Conservation (phyloP, 2,888 invertebrate species). For the Cosmopolites sordidus region DNA sequence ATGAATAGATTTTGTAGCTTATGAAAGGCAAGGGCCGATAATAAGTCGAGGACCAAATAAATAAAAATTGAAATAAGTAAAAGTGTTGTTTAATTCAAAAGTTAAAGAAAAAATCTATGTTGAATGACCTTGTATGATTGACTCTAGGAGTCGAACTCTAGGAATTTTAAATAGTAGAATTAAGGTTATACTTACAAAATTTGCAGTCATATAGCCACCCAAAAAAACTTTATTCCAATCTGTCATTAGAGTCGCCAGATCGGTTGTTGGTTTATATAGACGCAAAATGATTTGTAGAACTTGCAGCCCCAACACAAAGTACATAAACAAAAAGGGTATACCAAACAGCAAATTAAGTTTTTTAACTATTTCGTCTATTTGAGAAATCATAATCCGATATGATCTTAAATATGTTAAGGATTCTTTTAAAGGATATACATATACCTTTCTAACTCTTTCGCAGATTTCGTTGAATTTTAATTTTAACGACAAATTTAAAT, state of each 20-base stretch:
- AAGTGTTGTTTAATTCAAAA: too few relatives aligned
- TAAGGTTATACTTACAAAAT: constrained; percentile 3
- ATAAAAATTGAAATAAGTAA: too few relatives aligned
- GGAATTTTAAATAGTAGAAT: too few relatives aligned
- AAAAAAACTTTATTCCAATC: neutral
- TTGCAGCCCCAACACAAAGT: neutral
- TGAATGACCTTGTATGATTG: too few relatives aligned
- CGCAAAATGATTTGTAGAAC: neutral
- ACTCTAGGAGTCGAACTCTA: too few relatives aligned
- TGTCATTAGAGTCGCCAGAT: neutral
- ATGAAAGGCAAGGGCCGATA: too few relatives aligned
- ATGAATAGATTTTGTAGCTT: too few relatives aligned
- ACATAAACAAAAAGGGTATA: neutral
- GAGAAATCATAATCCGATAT: neutral
- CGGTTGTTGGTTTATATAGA: constrained; percentile 1
- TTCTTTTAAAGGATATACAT: neutral
- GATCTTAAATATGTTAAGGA: neutral
- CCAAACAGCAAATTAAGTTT: constrained; percentile 3
- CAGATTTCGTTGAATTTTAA: constrained; percentile 1
- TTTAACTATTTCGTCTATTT: constrained; percentile 1
- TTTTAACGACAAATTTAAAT: neutral
- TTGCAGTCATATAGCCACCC: neutral
- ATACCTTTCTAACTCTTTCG: neutral
- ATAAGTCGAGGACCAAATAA: too few relatives aligned
- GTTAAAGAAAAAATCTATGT: too few relatives aligned